phyloP scores from a whole-genome alignment of 2,888 invertebrate genomes.

The Tachystola acroxantha region DNA sequence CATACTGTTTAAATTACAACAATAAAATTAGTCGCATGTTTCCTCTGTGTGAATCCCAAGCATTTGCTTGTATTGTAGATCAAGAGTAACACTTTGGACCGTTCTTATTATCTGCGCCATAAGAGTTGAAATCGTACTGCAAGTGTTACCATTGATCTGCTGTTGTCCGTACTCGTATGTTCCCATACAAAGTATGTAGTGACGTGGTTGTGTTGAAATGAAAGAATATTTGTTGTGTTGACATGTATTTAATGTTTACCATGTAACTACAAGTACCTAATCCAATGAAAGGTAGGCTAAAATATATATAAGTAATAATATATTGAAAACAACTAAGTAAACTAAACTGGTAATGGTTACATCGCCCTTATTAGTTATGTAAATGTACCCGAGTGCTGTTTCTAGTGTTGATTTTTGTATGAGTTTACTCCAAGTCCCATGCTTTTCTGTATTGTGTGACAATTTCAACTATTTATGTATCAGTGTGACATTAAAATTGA shows the following conservation, averaged over 20 bases:
- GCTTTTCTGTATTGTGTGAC: background rate
- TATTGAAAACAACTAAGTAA: slow-evolving; percentile 43
- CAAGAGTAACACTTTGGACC: no score
- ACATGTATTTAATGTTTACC: slow-evolving; percentile 76
- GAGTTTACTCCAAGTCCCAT: slow-evolving; percentile 1
- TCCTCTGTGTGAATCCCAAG: no score
- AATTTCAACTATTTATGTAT: no score
- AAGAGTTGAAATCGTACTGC: no score
- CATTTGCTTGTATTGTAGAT: no score
- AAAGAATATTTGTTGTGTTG: slow-evolving; percentile 73
- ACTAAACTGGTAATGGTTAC: no score
- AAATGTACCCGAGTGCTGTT: slow-evolving; percentile 56
- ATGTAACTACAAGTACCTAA: slow-evolving; percentile 71
- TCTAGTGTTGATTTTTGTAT: slow-evolving; percentile 32
- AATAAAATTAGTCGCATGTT: background rate
- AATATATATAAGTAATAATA: slow-evolving; percentile 27
- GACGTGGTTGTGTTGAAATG: slow-evolving; percentile 57
- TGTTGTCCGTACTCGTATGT: no score
- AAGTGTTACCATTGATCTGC: no score
- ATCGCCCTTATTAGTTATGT: slow-evolving; percentile 41
- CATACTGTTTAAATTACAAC: no score
- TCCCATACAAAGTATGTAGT: background rate
- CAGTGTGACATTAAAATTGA: slow-evolving; percentile 36
- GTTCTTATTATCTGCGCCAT: no score
- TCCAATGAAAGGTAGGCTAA: slow-evolving; percentile 51